Conservation (phyloP, 2,797 vertebrate species). For the Peromyscus melanophrys region DNA sequence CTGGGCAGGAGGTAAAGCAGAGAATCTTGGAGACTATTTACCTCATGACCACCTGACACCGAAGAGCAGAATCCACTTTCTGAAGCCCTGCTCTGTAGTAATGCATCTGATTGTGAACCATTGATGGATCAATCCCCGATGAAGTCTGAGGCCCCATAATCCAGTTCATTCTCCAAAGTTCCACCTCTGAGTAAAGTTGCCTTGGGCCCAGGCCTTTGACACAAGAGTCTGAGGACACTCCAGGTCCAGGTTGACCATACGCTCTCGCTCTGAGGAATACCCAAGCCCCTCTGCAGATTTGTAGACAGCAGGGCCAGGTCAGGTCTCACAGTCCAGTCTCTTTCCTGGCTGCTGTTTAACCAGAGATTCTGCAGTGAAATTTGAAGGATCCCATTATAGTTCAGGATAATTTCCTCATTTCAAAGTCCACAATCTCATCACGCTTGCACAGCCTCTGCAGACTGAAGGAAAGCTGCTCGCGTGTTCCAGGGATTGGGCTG, state of each 20-base stretch:
- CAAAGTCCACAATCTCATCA: neutral
- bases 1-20: neutral
- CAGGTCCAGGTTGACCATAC: neutral
- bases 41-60: neutral
- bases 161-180: neutral
- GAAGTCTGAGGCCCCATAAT: neutral
- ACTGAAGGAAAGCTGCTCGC: accelerated
- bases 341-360: neutral
- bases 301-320: neutral
- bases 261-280: neutral
- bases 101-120: neutral
- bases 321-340: neutral
- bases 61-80: neutral
- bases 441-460: neutral
- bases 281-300: neutral
- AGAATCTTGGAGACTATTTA: neutral
- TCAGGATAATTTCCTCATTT: neutral
- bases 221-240: neutral
- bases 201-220: neutral
- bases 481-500: neutral
- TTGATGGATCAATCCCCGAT: neutral
- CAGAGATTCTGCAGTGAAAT: neutral
- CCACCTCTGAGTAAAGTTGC: neutral
- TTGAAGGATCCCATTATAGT: neutral
- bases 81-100: neutral